phyloP scores from a whole-genome alignment of 2,113 vertebrate genomes.

The Bambusicola thoracicus region DNA sequence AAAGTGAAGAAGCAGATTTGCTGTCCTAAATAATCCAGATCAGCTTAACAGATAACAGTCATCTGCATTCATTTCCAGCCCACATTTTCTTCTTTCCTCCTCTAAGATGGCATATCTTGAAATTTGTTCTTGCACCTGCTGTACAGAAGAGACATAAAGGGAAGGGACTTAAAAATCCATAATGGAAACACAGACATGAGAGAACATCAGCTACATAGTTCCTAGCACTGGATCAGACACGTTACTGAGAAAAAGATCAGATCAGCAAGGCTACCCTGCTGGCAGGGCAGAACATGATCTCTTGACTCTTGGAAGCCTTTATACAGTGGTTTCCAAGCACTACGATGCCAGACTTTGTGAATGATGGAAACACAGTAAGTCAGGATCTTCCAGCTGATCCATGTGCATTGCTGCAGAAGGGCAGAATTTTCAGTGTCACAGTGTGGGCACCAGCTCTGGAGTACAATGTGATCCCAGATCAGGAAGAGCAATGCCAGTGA shows the following conservation, averaged over 20 bases:
- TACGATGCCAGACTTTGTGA: neutral
- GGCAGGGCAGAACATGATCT: neutral
- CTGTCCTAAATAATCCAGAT: conserved; percentile 21
- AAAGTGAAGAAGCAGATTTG: conserved; percentile 25
- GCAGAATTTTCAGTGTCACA: neutral
- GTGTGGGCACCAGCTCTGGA: neutral
- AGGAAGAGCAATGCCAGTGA: neutral
- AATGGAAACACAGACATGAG: neutral
- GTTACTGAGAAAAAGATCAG: neutral
- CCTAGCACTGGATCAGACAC: neutral
- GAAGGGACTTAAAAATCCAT: neutral
- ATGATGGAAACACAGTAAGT: neutral
- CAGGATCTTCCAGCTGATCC: neutral
- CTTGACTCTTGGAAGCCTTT: neutral
- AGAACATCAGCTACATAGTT: neutral
- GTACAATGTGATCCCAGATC: fast-evolving
- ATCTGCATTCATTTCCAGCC: neutral
- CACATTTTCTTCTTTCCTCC: neutral
- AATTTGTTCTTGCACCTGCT: neutral
- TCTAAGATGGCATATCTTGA: conserved; percentile 10
- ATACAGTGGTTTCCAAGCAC: neutral
- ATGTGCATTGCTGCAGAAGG: neutral
- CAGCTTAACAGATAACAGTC: conserved; percentile 17
- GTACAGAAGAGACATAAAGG: neutral
- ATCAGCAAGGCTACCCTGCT: neutral